Conservation (phyloP, 2,888 invertebrate genomes). For the Mythimna ferrago region DNA sequence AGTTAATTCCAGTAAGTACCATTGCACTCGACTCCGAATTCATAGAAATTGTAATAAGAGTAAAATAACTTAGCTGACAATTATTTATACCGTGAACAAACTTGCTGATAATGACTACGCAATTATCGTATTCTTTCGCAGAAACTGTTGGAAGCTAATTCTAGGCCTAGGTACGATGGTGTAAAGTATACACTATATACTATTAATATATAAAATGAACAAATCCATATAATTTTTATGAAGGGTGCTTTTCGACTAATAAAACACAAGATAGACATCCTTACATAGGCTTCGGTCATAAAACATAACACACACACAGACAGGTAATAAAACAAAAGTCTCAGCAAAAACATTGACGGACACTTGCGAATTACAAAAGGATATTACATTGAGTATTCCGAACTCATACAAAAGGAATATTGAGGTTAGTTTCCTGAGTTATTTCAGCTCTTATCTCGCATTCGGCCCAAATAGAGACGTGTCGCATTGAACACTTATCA, state of each 20-base stretch:
- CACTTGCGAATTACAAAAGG: conserved; percentile 20
- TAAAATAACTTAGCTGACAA: no score
- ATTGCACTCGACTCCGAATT: not conserved
- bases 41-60: not conserved
- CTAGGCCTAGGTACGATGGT: no score
- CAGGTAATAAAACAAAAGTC: conserved; percentile 25
- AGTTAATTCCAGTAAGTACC: no score
- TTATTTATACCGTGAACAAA: no score
- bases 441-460: conserved; percentile 77
- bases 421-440: conserved; percentile 73
- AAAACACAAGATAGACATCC: not conserved
- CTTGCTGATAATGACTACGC: not conserved
- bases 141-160: not conserved
- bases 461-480: conserved; percentile 78
- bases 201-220: no score
- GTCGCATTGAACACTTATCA: conserved; percentile 83
- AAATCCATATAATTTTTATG: not conserved
- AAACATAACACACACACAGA: conserved; percentile 12
- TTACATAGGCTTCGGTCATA: not conserved
- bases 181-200: no score
- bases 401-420: conserved; percentile 58
- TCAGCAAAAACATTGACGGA: conserved; percentile 22
- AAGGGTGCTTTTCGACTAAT: not conserved
- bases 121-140: not conserved
- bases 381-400: conserved; percentile 61